These are phyloP conservation scores for Microchirus variegatus DNA, from an alignment of 2,797 vertebrate species.

Conservation along the genomic window DNA sequence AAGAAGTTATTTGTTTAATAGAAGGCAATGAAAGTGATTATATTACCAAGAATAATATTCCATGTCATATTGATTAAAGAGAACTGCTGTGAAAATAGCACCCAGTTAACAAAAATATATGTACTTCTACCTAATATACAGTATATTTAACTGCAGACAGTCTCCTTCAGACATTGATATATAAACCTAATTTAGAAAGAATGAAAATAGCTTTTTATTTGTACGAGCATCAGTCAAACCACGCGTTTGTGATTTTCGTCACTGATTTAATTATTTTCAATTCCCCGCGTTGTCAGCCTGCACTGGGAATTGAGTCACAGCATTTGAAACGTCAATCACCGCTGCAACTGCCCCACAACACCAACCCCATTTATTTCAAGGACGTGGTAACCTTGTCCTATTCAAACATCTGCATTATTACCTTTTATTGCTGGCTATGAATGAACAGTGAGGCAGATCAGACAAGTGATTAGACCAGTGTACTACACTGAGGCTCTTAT, in stretches of 20 bases:
- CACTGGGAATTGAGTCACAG: conserved; percentile 74
- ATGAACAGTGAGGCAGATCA: conserved; percentile 65
- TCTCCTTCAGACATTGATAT: conserved; percentile 34
- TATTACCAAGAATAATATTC: conserved; percentile 32
- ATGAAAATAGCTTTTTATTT: conserved; percentile 70
- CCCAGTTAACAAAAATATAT: no score
- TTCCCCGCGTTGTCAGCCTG: conserved; percentile 70
- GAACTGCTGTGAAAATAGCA: no score
- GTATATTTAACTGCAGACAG: background rate
- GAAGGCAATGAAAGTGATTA: conserved; percentile 27
- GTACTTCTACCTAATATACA: conserved; percentile 3
- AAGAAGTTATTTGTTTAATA: conserved; percentile 24
- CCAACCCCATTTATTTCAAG: conserved; percentile 76
- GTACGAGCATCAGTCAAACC: conserved; percentile 67
- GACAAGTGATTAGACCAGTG: conserved; percentile 64
- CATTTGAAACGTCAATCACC: conserved; percentile 77
- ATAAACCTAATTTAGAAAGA: conserved; percentile 62
- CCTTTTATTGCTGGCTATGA: conserved; percentile 77
- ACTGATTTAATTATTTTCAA: conserved; percentile 81
- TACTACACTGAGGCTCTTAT: conserved; percentile 60
- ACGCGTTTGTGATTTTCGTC: conserved; percentile 72
- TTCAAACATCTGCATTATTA: conserved; percentile 77
- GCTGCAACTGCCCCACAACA: conserved; percentile 25
- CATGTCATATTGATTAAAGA: conserved; percentile 8
- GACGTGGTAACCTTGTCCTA: conserved; percentile 80